phyloP scores from a whole-genome alignment of 30 jellyfish, hydroid and myxozoan species.

The Cassiopea xamachana region DNA sequence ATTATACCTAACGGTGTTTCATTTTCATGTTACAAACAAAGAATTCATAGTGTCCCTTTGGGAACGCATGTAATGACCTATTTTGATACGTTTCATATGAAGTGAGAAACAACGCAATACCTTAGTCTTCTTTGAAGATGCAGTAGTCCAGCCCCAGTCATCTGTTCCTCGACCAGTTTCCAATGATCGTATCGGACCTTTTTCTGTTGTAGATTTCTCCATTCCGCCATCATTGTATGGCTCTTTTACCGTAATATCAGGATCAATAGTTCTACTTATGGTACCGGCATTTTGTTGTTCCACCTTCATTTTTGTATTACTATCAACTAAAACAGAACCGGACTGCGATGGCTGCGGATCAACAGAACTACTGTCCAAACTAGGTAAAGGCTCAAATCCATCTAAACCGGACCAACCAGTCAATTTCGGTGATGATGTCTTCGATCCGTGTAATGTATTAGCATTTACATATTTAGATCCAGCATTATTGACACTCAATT shows the following conservation, averaged over 20 bases:
- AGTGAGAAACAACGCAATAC: too few relatives aligned
- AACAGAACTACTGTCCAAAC: constrained; percentile 5
- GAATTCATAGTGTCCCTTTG: too few relatives aligned
- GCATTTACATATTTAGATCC: constrained; percentile 30
- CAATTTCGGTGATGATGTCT: constrained; percentile 72
- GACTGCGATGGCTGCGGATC: neutral
- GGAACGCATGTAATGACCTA: too few relatives aligned
- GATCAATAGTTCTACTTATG: neutral
- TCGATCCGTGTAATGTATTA: constrained; percentile 29
- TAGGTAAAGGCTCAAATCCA: constrained; percentile 86
- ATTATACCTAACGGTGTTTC: too few relatives aligned
- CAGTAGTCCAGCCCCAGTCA: constrained; percentile 97
- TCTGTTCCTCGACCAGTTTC: constrained; percentile 39
- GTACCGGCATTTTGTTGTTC: neutral
- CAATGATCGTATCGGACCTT: neutral
- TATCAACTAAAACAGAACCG: constrained; percentile 45
- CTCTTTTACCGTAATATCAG: constrained; percentile 4
- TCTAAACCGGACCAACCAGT: constrained; percentile 97
- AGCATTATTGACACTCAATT: neutral
- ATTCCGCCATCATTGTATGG: constrained; percentile 26
- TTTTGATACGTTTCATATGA: too few relatives aligned
- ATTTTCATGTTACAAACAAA: too few relatives aligned
- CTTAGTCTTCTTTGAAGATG: constrained; percentile 85
- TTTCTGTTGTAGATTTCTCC: constrained; percentile 9
- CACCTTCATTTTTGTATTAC: constrained; percentile 9